Evolutionary conservation across 2,888 invertebrate genomes (phyloP), one percentile per base, ranked within the genome.

Genomic region (Axea sp.): DNA sequence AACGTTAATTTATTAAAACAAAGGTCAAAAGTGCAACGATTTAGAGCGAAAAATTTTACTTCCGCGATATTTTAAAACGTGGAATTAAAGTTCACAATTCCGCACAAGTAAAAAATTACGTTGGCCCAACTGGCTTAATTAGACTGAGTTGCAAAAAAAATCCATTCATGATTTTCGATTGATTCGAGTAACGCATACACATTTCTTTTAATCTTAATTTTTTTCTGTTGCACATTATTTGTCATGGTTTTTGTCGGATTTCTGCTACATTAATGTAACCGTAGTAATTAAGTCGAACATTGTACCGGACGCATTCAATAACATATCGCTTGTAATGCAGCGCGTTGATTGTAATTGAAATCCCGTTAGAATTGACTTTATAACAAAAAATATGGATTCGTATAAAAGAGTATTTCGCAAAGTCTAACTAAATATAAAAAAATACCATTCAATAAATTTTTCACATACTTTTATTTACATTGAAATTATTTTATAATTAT

Each of bases 211-310:
- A 47, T 60, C 47, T 39, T 19, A 31, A 28, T 53, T 67, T 53
- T 45, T 49, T 55, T 35, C 37, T 53, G 30, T 57, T 43, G 41
- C 33, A 68, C 77, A 79, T 83, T 77, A 79, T 80, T 83, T 78
- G 78, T 80, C 76, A 81, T 77, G 77, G 79, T 82, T 82, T 81
- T 81, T 82, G 47, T n/a, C 47, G 28, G 51, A 69, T 69, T 73
- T 49, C 53, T 74, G 72, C 47, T 73, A 75, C 76, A 80, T 80
- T 82, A 81, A 75, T 81, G 77, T 78, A 76, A 76, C 74, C 80
- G 39, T 22, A 77, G 78, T 81, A 81, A 82, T 82, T 81, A 81
- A 78, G 76, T 62, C 76, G 76, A 60, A 75, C 79, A 75, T 73
- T 51, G 65, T 57, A 75, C 26, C 3, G 6, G 7, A 9, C 35